These are phyloP conservation scores for Avahi laniger DNA, from an alignment of 2,797 vertebrate genomes.

Conservation along the genomic window DNA sequence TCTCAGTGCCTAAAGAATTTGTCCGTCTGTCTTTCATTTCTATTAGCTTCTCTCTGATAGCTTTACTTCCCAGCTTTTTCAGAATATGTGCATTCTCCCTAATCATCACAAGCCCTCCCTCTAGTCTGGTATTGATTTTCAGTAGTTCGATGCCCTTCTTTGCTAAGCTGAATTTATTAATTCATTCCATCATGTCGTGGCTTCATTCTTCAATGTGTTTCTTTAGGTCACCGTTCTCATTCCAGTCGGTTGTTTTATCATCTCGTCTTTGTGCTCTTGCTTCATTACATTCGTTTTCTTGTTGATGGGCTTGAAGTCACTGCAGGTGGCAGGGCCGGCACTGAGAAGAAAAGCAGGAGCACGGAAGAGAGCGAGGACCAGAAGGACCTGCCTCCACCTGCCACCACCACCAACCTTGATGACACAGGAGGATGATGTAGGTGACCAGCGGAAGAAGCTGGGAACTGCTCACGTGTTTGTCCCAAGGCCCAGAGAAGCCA, in stretches of 20 bases:
- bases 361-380: background rate
- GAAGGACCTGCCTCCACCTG: background rate
- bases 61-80: background rate
- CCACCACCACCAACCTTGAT: background rate
- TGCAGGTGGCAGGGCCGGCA: background rate
- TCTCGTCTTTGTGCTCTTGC: background rate
- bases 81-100: background rate
- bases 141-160: background rate
- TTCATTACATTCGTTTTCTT: background rate
- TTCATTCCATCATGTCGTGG: background rate
- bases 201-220: background rate
- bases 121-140: background rate
- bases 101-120: background rate
- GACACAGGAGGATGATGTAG: background rate
- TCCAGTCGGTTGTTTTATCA: background rate
- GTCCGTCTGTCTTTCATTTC: background rate
- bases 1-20: background rate
- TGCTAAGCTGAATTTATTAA: background rate
- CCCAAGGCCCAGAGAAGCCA: too few species aligned
- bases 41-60: background rate
- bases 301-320: background rate
- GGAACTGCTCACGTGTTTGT: background rate
- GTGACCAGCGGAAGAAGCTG: background rate
- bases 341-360: background rate
- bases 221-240: background rate